Evolutionary conservation across 2,888 invertebrate genomes (phyloP), one percentile per base, ranked within the genome.

Genomic region (Scaptomyza flava): DNA sequence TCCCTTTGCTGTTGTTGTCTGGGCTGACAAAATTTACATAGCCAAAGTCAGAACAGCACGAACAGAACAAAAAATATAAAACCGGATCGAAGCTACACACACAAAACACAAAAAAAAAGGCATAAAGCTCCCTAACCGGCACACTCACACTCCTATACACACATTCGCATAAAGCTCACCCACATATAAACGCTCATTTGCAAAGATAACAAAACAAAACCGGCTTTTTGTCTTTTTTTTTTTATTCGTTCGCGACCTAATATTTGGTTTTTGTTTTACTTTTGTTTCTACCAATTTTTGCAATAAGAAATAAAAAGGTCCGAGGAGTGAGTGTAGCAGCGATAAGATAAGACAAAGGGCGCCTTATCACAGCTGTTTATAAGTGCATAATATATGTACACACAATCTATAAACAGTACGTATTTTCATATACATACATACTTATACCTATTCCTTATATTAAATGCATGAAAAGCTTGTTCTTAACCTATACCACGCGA

Each of bases 401-500:
- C n/a, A n/a, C 23, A 42, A 12, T 45, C 54, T 50, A 45, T 66
- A 61, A 50, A 54, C 47, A 45, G 53, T 43, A 48, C 12, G 30
- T 34, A n/a, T 48, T 33, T 46, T 30, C 14, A n/a, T 30, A 30
- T 23, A 23, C 23, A 23, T 23, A 23, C 23, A 23, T 23, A 23
- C 23, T 23, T 23, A 17, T 51, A 58, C 34, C 30, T 27, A 12
- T 34, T 51, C 42, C 38, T 36, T 46, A 57, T 61, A 66, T 3
- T 46, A 53, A 47, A 20, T 47, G 61, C 54, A 58, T 57, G 42
- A 31, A 64, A 65, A 63, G 80, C 72, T 63, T 60, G 79, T 80
- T 80, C 80, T 81, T 80, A 80, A 80, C 80, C 80, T 80, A 79
- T 79, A 78, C 81, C 79, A 79, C 81, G 69, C 66, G 57, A 64